These are phyloP conservation scores for Brachymystax lenok DNA, from an alignment of 2,797 vertebrate species.

Conservation along the genomic window DNA sequence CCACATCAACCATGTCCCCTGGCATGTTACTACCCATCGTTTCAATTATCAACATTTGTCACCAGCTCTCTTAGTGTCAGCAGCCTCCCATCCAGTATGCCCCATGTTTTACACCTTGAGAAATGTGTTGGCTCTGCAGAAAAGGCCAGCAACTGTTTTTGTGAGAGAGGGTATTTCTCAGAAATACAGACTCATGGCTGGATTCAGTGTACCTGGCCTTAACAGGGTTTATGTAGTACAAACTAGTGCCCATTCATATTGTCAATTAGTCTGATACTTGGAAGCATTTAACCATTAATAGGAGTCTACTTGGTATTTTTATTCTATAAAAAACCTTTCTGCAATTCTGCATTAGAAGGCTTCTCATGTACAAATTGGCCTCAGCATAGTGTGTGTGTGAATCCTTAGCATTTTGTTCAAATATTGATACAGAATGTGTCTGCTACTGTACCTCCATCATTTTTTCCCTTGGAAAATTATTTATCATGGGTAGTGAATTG, in stretches of 20 bases:
- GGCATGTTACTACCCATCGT: neutral
- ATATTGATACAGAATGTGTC: neutral
- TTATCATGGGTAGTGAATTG: conserved; percentile 2
- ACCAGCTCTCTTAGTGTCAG: neutral
- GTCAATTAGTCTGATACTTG: neutral
- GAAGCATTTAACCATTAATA: neutral
- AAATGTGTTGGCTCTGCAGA: neutral
- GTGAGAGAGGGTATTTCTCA: neutral
- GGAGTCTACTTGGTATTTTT: neutral
- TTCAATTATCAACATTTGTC: neutral
- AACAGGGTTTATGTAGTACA: neutral
- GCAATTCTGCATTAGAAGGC: neutral
- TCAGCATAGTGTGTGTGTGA: neutral
- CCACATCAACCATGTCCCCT: neutral
- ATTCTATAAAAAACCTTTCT: neutral
- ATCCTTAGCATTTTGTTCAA: neutral
- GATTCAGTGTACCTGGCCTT: neutral
- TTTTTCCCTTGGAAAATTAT: neutral
- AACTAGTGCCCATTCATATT: neutral
- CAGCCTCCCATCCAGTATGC: neutral
- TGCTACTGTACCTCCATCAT: neutral
- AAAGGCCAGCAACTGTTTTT: neutral
- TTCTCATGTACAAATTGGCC: neutral
- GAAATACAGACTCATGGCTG: neutral
- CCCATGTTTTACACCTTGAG: neutral